Evolutionary conservation across 1,140 invertebrate species (phyloP).

Genomic region (Steinernema khuongi): DNA sequence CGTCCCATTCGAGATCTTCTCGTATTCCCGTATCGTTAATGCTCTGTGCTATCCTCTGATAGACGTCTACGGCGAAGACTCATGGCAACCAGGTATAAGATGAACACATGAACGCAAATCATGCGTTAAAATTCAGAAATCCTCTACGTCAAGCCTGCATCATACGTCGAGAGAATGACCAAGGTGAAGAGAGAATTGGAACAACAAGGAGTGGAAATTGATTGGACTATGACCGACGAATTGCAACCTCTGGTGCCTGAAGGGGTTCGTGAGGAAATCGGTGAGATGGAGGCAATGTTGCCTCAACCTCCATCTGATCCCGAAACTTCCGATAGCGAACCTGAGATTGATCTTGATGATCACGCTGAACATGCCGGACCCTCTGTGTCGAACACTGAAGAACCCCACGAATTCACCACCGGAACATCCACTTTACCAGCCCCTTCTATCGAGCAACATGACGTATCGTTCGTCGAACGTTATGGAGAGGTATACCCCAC

Average conservation of each 20-base stretch:
- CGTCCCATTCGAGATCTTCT: not conserved
- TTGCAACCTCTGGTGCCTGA: not conserved
- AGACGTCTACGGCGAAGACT: not conserved
- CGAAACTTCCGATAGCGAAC: no score
- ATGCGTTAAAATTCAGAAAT: not conserved
- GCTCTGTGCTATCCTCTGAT: not conserved
- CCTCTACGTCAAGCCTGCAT: not conserved
- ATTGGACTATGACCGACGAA: not conserved
- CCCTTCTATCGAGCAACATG: not conserved
- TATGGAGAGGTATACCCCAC: not conserved
- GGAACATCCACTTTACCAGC: not conserved
- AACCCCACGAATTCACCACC: not conserved
- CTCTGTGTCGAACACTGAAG: no score
- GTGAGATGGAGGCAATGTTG: not conserved
- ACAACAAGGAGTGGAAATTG: not conserved
- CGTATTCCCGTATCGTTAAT: not conserved
- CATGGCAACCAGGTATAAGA: not conserved
- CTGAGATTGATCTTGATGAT: no score
- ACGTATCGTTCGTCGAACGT: not conserved
- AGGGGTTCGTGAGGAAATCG: not conserved
- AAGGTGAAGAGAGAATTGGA: not conserved
- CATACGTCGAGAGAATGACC: not conserved
- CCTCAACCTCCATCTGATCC: not conserved
- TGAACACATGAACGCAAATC: no score
- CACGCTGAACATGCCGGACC: no score